A percentile compares a stretch with the other conserved stretches of the same genome.
phyloP scores from a whole-genome alignment of 1,140 invertebrate genomes.

The Drosophila asahinai region DNA sequence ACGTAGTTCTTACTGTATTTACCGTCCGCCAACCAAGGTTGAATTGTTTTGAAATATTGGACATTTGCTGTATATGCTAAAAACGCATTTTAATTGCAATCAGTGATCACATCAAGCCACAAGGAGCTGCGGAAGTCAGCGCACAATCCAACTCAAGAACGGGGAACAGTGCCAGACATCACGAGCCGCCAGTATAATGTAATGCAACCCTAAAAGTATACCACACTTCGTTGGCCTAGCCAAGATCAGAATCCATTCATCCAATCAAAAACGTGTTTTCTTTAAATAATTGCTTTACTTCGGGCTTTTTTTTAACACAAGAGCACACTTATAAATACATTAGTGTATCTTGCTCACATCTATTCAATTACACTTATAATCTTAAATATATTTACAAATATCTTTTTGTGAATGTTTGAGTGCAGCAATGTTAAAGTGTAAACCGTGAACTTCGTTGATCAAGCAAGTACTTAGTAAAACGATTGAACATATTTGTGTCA shows the following conservation, averaged over 20 bases:
- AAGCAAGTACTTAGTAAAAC: constrained; percentile 41
- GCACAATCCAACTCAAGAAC: no score
- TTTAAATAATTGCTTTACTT: constrained; percentile 55
- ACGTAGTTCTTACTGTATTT: no score
- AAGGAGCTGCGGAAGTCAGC: no score
- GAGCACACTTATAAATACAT: constrained; percentile 56
- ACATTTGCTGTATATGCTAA: no score
- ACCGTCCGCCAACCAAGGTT: no score
- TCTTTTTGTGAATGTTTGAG: constrained; percentile 35
- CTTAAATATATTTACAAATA: constrained; percentile 79
- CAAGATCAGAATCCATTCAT: constrained; percentile 6
- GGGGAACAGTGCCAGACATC: background rate
- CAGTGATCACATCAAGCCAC: no score
- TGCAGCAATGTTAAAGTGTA: constrained; percentile 24
- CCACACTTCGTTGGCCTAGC: background rate
- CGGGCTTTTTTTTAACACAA: constrained; percentile 57
- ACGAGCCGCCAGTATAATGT: background rate
- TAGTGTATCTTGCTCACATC: constrained; percentile 45
- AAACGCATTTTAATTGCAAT: no score
- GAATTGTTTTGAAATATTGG: no score
- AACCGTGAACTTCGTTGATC: constrained; percentile 25
- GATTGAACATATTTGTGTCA: constrained; percentile 32
- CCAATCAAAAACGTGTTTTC: background rate
- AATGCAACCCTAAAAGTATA: constrained; percentile 14
- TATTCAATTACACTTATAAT: constrained; percentile 60